Base-by-base conservation (phyloP, 2,113 vertebrate species). In the Lampris megalopsis region DNA sequence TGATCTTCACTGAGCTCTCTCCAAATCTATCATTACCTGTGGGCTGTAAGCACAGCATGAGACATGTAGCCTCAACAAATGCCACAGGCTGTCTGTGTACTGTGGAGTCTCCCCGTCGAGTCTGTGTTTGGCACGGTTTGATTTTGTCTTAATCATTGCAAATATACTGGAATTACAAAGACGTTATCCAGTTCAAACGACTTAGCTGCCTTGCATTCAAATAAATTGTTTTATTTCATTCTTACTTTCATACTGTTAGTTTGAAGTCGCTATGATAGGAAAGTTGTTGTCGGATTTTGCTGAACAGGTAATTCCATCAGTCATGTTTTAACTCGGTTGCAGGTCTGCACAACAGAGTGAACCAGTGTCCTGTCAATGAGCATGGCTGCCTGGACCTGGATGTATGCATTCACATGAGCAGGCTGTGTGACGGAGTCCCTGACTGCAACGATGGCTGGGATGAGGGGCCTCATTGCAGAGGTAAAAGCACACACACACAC, bases 391-490 rank as follows among this genome's bases (percentile, higher is more conserved):
- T 97, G 85, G 97, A 97, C 68, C 95, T 95, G 0, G 97, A 99
- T 53, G 90, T 96, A 0, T 99, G 98, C 77, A 92, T 99, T n/a
- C 96, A 89, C 77, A 96, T 99, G 95, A 95, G 94, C 91, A 98
- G 95, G 67, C 78, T 99, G 57, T 99, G 98, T 79, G 95, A 99
- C 0, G 96, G 96, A 0, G 82, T 95, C 54, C 94, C 94, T 0
- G 97, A 99, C 91, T 99, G 98, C 87, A 49, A 90, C 0, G 97
- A 99, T 0, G 96, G 96, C 71, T 97, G 96, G 0, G 97, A 99
- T 0, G 97, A 99, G 91, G 97, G 97, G 0, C 77, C 97, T 0
- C 96, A 97, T 88, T 98, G 97, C 83, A 92, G 96, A 93, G 96
- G 97, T 99, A 95, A 78, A 35, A 53, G 59, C 48, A 42, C 48